A percentile compares a stretch with the other conserved stretches of the same genome.
These are phyloP conservation scores for Odontomachus brunneus DNA, from an alignment of 1,140 invertebrate species.

Conservation along the genomic window DNA sequence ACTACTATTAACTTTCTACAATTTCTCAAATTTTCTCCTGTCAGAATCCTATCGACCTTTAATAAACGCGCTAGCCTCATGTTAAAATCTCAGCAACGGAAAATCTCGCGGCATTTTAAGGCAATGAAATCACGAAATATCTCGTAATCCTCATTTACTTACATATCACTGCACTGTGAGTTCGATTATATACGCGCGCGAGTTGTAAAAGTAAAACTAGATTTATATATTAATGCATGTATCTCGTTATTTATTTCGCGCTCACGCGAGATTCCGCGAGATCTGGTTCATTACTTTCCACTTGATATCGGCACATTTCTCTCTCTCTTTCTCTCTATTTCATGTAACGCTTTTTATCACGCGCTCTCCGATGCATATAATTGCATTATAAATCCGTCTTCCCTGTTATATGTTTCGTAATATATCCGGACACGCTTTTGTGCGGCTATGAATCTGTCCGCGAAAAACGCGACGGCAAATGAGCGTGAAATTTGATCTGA, in stretches of 20 bases:
- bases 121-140: background rate
- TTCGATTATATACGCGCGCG: constrained; percentile 3
- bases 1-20: no score
- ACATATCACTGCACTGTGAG: background rate
- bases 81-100: no score
- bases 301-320: constrained; percentile 44
- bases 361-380: constrained; percentile 14
- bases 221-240: constrained; percentile 36
- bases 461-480: background rate
- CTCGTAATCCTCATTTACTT: constrained; percentile 9
- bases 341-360: constrained; percentile 49
- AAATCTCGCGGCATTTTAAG: no score
- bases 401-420: constrained; percentile 43
- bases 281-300: constrained; percentile 47
- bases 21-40: no score
- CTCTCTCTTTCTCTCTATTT: background rate
- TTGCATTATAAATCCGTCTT: constrained; percentile 56
- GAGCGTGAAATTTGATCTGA: background rate
- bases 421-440: background rate
- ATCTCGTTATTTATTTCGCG: constrained; percentile 49
- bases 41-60: no score
- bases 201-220: constrained; percentile 33
- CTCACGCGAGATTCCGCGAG: constrained; percentile 39
- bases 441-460: constrained; percentile 9
- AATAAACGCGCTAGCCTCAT: no score